A percentile compares a stretch with the other conserved stretches of the same genome.
Conservation (phyloP, 2,888 invertebrate genomes). For the Cryptocephalus primarius region DNA sequence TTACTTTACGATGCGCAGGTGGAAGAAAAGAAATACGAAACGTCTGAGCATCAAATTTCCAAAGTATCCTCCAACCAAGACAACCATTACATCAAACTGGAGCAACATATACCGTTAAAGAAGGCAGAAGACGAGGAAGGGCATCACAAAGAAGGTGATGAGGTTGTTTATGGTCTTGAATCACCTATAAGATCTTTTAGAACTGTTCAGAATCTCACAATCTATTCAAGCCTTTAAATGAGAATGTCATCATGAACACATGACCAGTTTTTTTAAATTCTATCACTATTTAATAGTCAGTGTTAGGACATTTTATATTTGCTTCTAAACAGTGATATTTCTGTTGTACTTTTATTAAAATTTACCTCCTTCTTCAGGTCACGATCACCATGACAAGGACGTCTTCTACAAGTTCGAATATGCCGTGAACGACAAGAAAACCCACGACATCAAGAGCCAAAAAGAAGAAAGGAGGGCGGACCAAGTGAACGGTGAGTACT, state of each 20-base stretch:
- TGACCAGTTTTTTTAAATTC: no score
- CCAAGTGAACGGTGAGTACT: conserved; percentile 52
- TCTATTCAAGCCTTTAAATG: no score
- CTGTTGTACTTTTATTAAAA: no score
- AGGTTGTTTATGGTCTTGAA: no score
- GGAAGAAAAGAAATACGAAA: not conserved
- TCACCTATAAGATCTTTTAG: no score
- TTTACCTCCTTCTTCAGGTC: not conserved
- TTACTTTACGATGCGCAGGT: no score
- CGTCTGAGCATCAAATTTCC: conserved; percentile 1
- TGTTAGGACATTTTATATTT: no score
- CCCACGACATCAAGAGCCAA: conserved; percentile 64
- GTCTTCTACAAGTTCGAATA: conserved; percentile 57
- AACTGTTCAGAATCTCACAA: no score
- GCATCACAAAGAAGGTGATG: not conserved
- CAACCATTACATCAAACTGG: conserved; percentile 6
- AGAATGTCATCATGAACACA: no score
- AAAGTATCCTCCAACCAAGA: conserved; percentile 3
- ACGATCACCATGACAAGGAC: conserved; percentile 14
- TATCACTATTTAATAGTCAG: no score
- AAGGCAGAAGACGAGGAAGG: not conserved
- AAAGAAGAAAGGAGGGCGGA: conserved; percentile 63
- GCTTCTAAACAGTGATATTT: no score
- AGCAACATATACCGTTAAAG: conserved; percentile 2
- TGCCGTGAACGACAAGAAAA: conserved; percentile 61